A percentile compares a stretch with the other conserved stretches of the same genome.
Evolutionary conservation across 1,140 invertebrate genomes (phyloP).

Genomic region (Drosophila auraria): DNA sequence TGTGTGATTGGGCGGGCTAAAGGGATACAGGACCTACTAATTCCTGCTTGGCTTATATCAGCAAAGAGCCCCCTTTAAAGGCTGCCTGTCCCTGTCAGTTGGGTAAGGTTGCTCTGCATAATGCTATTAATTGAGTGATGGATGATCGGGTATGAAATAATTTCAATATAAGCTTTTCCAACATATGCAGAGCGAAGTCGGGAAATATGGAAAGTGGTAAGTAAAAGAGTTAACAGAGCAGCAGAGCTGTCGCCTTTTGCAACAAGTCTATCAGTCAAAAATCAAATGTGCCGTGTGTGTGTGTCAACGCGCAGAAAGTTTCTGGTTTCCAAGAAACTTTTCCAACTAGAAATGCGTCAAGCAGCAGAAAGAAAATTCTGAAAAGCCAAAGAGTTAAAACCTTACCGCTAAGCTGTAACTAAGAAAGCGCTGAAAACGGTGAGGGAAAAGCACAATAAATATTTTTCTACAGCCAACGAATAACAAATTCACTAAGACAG

Average conservation of each 20-base stretch:
- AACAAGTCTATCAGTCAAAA: slow-evolving; percentile 80
- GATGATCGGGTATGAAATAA: slow-evolving; percentile 42
- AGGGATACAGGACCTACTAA: slow-evolving; percentile 42
- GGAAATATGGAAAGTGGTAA: neutral
- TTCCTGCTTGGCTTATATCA: slow-evolving; percentile 15
- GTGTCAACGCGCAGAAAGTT: slow-evolving; percentile 26
- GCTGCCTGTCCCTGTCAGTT: slow-evolving; percentile 20
- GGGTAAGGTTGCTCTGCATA: slow-evolving; percentile 23
- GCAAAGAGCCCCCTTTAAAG: slow-evolving; percentile 5
- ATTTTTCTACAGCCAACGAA: slow-evolving; percentile 12
- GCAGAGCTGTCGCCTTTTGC: slow-evolving; percentile 56
- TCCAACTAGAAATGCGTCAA: slow-evolving; percentile 16
- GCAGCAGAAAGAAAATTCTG: neutral
- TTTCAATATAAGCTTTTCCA: slow-evolving; percentile 12
- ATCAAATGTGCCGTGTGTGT: slow-evolving; percentile 52
- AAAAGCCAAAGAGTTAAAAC: neutral
- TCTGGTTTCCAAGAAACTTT: slow-evolving; percentile 13
- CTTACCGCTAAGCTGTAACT: neutral
- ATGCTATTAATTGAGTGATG: slow-evolving; percentile 47
- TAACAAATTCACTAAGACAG: slow-evolving; percentile 21
- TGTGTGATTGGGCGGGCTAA: slow-evolving; percentile 58
- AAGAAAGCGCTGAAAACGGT: too few species aligned
- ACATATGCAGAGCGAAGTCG: neutral
- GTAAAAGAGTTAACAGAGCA: slow-evolving; percentile 11
- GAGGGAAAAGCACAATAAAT: neutral